Conservation (phyloP, 2,888 invertebrate genomes). For the Hypsopygia costalis region DNA sequence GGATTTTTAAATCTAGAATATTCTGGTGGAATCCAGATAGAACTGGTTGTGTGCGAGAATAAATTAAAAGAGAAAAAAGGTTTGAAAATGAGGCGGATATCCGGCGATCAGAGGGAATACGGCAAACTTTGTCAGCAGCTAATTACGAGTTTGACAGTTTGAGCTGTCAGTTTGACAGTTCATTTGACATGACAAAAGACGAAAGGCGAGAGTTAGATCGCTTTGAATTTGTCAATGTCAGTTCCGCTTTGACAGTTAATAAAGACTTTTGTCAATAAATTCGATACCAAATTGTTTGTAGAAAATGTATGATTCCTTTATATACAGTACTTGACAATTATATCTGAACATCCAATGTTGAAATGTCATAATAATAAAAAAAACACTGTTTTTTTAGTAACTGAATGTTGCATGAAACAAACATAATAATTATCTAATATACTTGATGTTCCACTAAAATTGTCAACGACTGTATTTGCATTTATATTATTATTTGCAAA, state of each 20-base stretch:
- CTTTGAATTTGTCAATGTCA: not conserved
- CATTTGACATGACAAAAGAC: not conserved
- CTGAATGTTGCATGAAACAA: too few species aligned
- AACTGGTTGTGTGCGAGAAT: slow-evolving; percentile 89
- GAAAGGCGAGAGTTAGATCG: not conserved
- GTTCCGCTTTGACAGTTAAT: not conserved
- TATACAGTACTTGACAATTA: slow-evolving; percentile 1
- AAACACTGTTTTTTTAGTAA: too few species aligned
- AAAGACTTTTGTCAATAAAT: not conserved
- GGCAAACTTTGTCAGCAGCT: slow-evolving; percentile 93
- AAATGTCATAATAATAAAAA: not conserved
- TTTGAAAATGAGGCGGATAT: slow-evolving; percentile 91
- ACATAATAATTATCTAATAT: too few species aligned
- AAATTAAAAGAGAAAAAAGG: slow-evolving; percentile 87
- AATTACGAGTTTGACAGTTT: slow-evolving; percentile 92
- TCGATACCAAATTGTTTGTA: not conserved
- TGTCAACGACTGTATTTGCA: slow-evolving; percentile 1
- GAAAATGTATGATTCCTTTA: not conserved
- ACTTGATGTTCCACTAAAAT: not conserved
- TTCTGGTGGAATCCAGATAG: slow-evolving; percentile 92
- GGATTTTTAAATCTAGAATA: slow-evolving; percentile 85
- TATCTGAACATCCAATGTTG: not conserved
- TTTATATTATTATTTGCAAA: slow-evolving; percentile 4
- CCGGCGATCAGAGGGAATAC: slow-evolving; percentile 93
- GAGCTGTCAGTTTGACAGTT: slow-evolving; percentile 17